Base-by-base conservation (phyloP, 2,888 invertebrate genomes). In the Pyralis farinalis region DNA sequence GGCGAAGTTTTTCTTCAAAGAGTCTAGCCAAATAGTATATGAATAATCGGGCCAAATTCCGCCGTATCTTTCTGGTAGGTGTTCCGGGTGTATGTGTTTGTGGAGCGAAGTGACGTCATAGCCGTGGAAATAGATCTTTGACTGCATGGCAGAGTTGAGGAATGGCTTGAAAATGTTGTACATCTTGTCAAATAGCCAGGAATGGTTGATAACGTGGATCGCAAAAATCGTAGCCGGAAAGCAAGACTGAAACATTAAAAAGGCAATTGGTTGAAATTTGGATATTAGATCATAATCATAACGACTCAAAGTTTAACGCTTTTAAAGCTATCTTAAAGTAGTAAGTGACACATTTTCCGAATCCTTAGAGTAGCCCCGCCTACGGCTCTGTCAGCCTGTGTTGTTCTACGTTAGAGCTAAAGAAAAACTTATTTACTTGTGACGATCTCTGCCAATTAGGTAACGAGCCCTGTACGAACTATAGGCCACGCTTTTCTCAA, bases 91-190 rank as follows among this genome's bases (percentile, higher is more conserved):
- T 8, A 96, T 92, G 63, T 95, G 93, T 47, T 93, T 90, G 63
- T 96, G 96, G 0, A 96, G 84, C 0, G 94, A 94, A 12, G 90
- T 86, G 85, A 92, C 84, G 66, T 96, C 91, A 35, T 91, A 87
- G 0, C 95, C 95, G 69, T 96, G 96, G 75, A 94, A 93, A 71
- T 80, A 91, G 46, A 93, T 90, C 62, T 81, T 86, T 11, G 93
- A 90, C 7, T 90, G 90, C 94, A 95, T 95, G 21, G 87, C 68
- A 1, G 91, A 76, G 61, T 92, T 93, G 12, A 96, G 78, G 12
- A 96, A 84, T 0, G 96, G 95, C 58, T 94, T 95, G 74, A 96
- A 95, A 10, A 95, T 91, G 49, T 91, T 92, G 71, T 93, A 95
- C 37, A 94, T 92, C 49, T 94, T 92, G 71, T 95, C 95, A 67